Base-by-base conservation (phyloP, 2,113 vertebrate genomes). In the Struthio camelus region DNA sequence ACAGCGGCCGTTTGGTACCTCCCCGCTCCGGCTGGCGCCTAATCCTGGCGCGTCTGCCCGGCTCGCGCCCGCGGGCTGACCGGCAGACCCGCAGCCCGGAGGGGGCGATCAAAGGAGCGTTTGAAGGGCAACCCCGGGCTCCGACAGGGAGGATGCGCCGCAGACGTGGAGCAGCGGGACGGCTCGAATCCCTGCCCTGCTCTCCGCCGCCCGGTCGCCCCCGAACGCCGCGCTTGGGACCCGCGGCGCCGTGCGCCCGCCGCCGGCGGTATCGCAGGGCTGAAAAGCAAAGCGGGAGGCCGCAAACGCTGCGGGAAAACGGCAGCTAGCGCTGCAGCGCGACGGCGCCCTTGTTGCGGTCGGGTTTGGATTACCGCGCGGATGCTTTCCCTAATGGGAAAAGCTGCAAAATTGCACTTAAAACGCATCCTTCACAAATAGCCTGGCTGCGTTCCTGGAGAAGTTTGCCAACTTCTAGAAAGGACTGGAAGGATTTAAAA, bases 381-480 rank as follows among this genome's bases (percentile, higher is more conserved):
- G 51, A 20, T 76, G 78, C 1, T 2, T 50, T 85, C 90, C 93
- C 85, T 67, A 82, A 10, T 7, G 54, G 42, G 69, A 27, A 44
- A 50, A 91, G 89, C 93, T 85, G 79, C 88, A 6, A 18, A 27
- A 5, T 2, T 59, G 59, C 34, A 14, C 22, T 84, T 76, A 30
- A 88, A 83, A 93, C 17, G 2, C 89, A 76, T 95, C 95, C 92
- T 92, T 86, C 90, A 86, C 42, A 61, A 85, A 58, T 36, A 25
- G 77, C 94, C 93, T 95, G 94, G 85, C 95, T 1, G 0, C 0
- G 0, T 3, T 81, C 84, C 92, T 2, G 2, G 78, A 59, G 88
- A 76, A 62, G n/a, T 42, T 69, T 78, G 94, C 88, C 95, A 92
- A 32, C 75, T 2, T 3, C 78, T 94, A 91, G 96, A 95, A 93